A percentile compares a stretch with the other conserved stretches of the same genome.
These are phyloP conservation scores for Aspiorhynchus laticeps DNA, from an alignment of 2,113 vertebrate species.

Conservation along the genomic window DNA sequence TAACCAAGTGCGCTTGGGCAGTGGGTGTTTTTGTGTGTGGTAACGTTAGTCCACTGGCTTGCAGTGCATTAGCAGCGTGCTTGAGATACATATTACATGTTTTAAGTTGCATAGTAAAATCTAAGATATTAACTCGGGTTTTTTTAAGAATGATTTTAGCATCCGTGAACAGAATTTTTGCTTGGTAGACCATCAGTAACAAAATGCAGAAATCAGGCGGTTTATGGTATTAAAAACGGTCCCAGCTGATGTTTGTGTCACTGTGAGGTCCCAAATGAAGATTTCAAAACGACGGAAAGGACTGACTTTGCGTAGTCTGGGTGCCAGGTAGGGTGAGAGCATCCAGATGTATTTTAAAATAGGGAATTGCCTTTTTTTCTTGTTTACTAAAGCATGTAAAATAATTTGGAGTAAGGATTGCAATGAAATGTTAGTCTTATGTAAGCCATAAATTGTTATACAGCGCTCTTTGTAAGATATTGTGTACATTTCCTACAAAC, in stretches of 20 bases:
- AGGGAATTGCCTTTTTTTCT: not conserved
- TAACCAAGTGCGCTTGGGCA: not conserved
- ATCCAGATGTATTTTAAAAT: not conserved
- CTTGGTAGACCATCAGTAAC: not conserved
- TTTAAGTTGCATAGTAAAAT: not conserved
- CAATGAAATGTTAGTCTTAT: slow-evolving; percentile 23
- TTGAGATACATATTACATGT: not conserved
- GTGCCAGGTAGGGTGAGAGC: slow-evolving; percentile 71
- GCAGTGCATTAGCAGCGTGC: not conserved
- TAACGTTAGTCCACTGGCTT: not conserved
- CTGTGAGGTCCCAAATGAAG: slow-evolving; percentile 75
- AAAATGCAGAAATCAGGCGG: not conserved
- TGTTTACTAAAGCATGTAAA: slow-evolving; percentile 25
- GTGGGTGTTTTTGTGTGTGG: slow-evolving; percentile 1
- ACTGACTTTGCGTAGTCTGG: slow-evolving; percentile 66
- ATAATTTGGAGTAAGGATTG: slow-evolving; percentile 40
- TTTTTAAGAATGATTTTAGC: not conserved
- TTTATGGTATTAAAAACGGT: slow-evolving; percentile 54
- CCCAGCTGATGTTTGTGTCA: slow-evolving; percentile 61
- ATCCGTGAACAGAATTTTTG: not conserved
- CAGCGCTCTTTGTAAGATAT: not conserved
- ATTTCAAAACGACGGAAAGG: slow-evolving; percentile 78
- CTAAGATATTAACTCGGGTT: not conserved
- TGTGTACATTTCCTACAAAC: slow-evolving; percentile 29
- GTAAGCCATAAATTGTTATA: not conserved